phyloP scores from a whole-genome alignment of 1,140 invertebrate genomes.

The Lucilia cuprina region DNA sequence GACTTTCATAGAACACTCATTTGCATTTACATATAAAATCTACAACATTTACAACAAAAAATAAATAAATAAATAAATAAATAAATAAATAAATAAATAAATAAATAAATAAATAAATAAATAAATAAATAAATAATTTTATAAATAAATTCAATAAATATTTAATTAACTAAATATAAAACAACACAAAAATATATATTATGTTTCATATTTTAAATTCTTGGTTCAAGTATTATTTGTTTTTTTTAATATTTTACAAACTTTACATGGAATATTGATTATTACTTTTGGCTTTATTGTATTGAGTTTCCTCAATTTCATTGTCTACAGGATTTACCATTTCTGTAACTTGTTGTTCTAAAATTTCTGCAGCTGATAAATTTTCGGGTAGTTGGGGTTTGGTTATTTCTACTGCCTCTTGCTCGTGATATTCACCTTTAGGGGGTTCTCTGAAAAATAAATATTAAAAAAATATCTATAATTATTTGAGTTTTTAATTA shows the following conservation, averaged over 20 bases:
- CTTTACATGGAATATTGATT: constrained; percentile 19
- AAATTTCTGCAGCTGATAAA: constrained; percentile 1
- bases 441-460: constrained; percentile 34
- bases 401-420: constrained; percentile 45
- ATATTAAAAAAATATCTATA: not conserved
- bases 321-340: not conserved
- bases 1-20: constrained; percentile 56
- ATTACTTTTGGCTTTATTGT: not conserved
- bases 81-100: not conserved
- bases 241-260: not conserved
- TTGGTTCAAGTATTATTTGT: not conserved
- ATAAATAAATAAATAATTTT: not conserved
- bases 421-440: constrained; percentile 51
- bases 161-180: not conserved
- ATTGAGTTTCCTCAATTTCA: not conserved
- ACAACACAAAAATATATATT: not conserved
- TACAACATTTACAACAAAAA: constrained; percentile 28
- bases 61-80: not conserved
- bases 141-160: not conserved
- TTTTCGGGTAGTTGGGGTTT: not conserved
- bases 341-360: constrained; percentile 1
- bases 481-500: constrained; percentile 48
- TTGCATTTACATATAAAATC: constrained; percentile 28
- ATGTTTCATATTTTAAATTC: not conserved
- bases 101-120: constrained; percentile 14